Base-by-base conservation (phyloP, 2,888 invertebrate species). In the Lissonota sp. region DNA sequence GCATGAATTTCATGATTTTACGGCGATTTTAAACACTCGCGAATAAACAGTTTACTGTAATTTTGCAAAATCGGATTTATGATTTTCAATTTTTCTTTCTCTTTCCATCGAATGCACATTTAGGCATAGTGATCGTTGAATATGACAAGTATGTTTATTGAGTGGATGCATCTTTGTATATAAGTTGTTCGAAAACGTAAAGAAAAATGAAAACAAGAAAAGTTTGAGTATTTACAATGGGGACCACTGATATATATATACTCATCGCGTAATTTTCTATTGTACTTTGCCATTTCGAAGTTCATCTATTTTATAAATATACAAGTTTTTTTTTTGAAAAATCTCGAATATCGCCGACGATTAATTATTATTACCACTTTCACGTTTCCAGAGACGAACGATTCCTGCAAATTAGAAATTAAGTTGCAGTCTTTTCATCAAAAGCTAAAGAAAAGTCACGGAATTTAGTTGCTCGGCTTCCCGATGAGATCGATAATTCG, bases 151-250 rank as follows among this genome's bases (percentile, higher is more conserved):
- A 26, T 63, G 67, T 80, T 66, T 70, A 79, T 69, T 40, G 71
- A 75, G 75, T 79, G 79, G 79, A 3, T 82, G 82, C 82, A 73
- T 80, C 69, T 77, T 73, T 82, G 80, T 82, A 82, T 80, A 82
- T 80, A 82, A 77, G 76, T 80, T 69, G 63, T 82, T 80, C 63
- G 69, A 37, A 80, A 80, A 72, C 67, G 46, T 16, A 53, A 44
- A 44, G 6, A 71, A 46, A 66, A 37, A 60, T n/a, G 62, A 5
- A 37, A 7, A 26, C 63, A 49, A 62, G n/a, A 73, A 67, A 42
- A 49, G 39, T 69, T 53, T 7, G 80, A 72, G 76, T 69, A 72
- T 80, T 72, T 76, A 60, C 57, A 72, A 62, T 57, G 67, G 71
- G 51, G 66, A 75, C 51, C 60, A 66, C 64, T 40, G 26, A 26